A percentile compares a stretch with the other conserved stretches of the same genome.
Evolutionary conservation across 2,113 vertebrate species (phyloP).

Genomic region (Sminthopsis crassicaudata): DNA sequence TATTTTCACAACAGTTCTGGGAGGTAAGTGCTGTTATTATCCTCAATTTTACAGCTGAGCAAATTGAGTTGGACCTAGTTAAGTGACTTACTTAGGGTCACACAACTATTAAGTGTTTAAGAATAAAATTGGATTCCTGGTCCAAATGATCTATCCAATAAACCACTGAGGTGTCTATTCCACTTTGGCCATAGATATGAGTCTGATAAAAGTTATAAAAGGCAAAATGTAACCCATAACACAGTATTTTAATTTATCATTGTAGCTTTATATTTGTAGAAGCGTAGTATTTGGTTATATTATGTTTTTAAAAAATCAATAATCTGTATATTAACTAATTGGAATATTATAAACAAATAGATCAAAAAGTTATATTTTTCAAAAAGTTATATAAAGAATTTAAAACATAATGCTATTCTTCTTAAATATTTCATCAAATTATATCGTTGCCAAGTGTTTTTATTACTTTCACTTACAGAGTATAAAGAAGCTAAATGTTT

Average conservation of each 20-base stretch:
- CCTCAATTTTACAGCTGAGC: conserved; percentile 16
- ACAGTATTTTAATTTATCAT: neutral
- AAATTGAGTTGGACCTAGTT: neutral
- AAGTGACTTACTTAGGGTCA: neutral
- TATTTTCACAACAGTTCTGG: conserved; percentile 5
- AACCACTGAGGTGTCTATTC: neutral
- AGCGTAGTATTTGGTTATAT: neutral
- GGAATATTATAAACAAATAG: neutral
- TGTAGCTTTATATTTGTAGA: neutral
- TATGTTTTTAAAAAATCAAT: neutral
- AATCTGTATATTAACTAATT: neutral
- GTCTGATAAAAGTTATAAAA: neutral
- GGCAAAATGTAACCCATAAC: neutral
- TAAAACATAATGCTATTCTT: neutral
- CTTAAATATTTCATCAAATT: neutral
- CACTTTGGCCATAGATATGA: neutral
- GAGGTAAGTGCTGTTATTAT: conserved; percentile 16
- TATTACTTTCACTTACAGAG: neutral
- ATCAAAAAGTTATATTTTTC: neutral
- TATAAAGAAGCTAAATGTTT: neutral
- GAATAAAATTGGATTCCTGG: neutral
- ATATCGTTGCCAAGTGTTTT: neutral
- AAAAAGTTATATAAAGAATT: neutral
- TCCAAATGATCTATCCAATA: conserved; percentile 6
- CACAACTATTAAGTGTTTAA: neutral